Evolutionary conservation across 2,113 vertebrate genomes (phyloP).

Genomic region (Tragelaphus buxtoni): DNA sequence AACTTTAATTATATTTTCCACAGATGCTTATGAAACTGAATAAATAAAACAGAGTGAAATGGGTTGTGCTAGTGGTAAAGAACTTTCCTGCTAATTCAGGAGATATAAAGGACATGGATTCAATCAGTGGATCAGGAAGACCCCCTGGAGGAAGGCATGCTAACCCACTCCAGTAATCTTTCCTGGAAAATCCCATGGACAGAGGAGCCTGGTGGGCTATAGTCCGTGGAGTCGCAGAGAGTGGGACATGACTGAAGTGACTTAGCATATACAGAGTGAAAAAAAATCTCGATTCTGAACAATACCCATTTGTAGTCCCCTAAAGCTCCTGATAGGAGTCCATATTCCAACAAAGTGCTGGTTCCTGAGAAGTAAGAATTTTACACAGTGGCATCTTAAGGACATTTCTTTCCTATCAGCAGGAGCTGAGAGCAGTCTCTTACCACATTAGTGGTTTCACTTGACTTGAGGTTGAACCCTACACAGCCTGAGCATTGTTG

Average conservation of each 20-base stretch:
- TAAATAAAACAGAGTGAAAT: not conserved
- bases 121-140: not conserved
- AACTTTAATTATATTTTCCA: not conserved
- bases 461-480: not conserved
- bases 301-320: not conserved
- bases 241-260: not conserved
- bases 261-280: not conserved
- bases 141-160: not conserved
- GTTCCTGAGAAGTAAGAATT: not conserved
- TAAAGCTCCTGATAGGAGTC: not conserved
- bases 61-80: not conserved
- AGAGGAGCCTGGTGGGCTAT: not conserved
- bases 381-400: not conserved
- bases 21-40: not conserved
- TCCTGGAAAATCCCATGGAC: not conserved
- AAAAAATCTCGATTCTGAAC: not conserved
- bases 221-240: not conserved
- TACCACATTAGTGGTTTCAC: not conserved
- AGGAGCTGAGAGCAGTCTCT: not conserved
- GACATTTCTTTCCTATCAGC: not conserved
- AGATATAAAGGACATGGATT: not conserved
- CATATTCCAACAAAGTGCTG: not conserved
- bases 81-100: not conserved
- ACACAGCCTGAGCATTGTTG: not conserved
- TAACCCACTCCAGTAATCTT: not conserved